A percentile compares a stretch with the other conserved stretches of the same genome.
Conservation (phyloP, 2,113 vertebrate genomes). For the Petaurus breviceps region DNA sequence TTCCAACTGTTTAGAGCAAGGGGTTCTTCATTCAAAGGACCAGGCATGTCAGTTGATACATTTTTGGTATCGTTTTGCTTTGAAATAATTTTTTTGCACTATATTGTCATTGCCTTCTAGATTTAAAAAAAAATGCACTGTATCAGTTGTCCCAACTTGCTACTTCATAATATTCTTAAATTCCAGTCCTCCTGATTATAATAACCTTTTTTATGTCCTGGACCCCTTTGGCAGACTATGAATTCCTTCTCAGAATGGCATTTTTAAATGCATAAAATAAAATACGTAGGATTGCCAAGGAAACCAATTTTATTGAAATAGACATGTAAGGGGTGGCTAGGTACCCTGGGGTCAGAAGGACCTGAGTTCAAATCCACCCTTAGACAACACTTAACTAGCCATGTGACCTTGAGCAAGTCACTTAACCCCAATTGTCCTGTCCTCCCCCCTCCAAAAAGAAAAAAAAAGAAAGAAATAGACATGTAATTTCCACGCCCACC, state of each 20-base stretch:
- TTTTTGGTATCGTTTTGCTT: background rate
- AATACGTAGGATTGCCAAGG: background rate
- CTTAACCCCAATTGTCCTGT: too few relatives aligned
- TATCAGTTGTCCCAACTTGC: background rate
- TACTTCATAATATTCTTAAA: background rate
- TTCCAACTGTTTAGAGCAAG: background rate
- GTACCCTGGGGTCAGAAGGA: too few relatives aligned
- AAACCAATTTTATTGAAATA: background rate
- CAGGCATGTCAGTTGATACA: background rate
- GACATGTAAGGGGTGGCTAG: background rate
- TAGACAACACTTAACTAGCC: too few relatives aligned
- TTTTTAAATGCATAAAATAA: background rate
- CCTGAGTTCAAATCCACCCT: too few relatives aligned
- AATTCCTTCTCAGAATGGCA: background rate
- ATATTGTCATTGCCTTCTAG: background rate
- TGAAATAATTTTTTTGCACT: background rate
- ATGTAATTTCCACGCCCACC: background rate
- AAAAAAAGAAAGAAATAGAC: too few relatives aligned
- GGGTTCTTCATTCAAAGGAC: background rate
- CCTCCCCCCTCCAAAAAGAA: too few relatives aligned
- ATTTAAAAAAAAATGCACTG: background rate
- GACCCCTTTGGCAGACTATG: background rate
- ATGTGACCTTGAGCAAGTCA: too few relatives aligned
- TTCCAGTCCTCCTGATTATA: background rate
- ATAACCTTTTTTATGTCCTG: background rate